Percentiles rank a stretch among this genome's conserved stretches.
Conservation (phyloP, 2,113 vertebrate species). For the Proteles cristata region DNA sequence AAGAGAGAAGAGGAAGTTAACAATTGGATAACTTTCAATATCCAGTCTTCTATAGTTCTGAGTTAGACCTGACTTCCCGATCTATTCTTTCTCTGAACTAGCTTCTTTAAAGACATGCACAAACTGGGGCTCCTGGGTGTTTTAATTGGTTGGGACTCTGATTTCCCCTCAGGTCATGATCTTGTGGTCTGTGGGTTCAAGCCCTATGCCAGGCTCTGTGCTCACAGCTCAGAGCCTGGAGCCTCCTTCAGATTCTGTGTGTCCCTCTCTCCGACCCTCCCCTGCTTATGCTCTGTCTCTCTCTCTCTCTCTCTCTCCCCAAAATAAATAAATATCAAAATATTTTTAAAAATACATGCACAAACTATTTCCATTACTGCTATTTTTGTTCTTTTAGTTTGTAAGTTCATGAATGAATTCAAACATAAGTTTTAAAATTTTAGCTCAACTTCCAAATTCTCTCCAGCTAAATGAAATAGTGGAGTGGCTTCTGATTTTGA, state of each 20-base stretch:
- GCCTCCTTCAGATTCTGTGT: too few relatives aligned
- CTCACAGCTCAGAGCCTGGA: too few relatives aligned
- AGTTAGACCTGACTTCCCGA: background rate
- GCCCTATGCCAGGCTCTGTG: too few relatives aligned
- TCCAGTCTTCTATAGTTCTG: background rate
- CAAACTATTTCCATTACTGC: background rate
- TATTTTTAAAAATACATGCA: background rate
- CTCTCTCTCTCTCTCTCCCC: too few relatives aligned
- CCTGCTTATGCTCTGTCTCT: too few relatives aligned
- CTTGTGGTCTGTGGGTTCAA: too few relatives aligned
- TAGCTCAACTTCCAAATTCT: background rate
- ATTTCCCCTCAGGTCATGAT: too few relatives aligned
- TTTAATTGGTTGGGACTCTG: too few relatives aligned
- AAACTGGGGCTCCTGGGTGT: too few relatives aligned
- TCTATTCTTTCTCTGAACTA: background rate
- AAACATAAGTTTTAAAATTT: background rate
- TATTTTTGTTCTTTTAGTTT: background rate
- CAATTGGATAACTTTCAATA: background rate
- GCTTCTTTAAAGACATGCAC: background rate
- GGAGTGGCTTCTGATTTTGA: conserved; percentile 39
- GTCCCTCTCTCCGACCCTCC: too few relatives aligned
- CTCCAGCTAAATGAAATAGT: background rate
- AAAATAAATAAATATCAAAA: too few relatives aligned
- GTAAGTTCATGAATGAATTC: background rate
- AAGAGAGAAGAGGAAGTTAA: background rate